A percentile compares a stretch with the other conserved stretches of the same genome.
Evolutionary conservation across 30 jellyfish, hydroid and myxozoan genomes (phyloP).

Genomic region (Nemopilema nomurai): DNA sequence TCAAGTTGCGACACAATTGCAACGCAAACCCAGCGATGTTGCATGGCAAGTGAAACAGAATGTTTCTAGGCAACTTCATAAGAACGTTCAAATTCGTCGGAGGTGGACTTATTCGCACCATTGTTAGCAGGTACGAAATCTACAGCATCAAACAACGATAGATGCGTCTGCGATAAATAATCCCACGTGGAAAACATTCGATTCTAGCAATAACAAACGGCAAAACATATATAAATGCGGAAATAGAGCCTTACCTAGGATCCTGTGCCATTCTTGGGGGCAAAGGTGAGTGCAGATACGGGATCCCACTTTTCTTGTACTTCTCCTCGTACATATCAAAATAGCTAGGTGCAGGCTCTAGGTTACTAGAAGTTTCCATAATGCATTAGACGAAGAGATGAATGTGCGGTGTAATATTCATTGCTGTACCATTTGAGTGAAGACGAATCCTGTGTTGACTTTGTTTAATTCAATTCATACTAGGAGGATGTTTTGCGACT

Average conservation of each 20-base stretch:
- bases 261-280: constrained; percentile 64
- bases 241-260: constrained; percentile 30
- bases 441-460: constrained; percentile 34
- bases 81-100: not conserved
- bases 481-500: not conserved
- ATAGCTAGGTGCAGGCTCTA: not conserved
- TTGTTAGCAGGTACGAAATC: not conserved
- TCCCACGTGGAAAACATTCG: not conserved
- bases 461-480: constrained; percentile 37
- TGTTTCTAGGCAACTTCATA: not conserved
- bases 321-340: constrained; percentile 46
- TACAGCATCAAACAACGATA: not conserved
- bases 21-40: too few relatives aligned
- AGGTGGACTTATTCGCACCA: not conserved
- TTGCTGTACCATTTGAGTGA: not conserved
- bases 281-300: constrained; percentile 66
- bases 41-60: not conserved
- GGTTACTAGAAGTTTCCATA: not conserved
- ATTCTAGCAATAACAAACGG: not conserved
- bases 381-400: not conserved
- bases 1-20: not conserved
- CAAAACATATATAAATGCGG: not conserved
- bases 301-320: constrained; percentile 52
- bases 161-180: not conserved
- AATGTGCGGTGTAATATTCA: not conserved